Evolutionary conservation across 2,113 vertebrate genomes (phyloP).

Genomic region (Alouatta palliata): DNA sequence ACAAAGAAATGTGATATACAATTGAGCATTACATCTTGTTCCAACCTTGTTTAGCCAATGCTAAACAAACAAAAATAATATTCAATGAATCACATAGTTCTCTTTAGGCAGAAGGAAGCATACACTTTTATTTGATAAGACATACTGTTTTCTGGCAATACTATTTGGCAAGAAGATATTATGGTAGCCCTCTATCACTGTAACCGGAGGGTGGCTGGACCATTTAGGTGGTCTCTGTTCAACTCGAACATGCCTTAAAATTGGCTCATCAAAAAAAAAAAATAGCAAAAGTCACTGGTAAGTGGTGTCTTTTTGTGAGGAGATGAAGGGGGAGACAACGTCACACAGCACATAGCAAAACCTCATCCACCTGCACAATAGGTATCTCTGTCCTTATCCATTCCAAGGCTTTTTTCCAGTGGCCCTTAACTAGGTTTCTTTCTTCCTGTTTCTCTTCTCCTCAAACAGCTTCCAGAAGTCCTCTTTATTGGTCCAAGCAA

Average conservation of each 20-base stretch:
- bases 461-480: not conserved
- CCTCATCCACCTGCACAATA: not conserved
- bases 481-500: not conserved
- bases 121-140: conserved; percentile 7
- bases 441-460: not conserved
- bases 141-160: not conserved
- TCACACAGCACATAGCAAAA: not conserved
- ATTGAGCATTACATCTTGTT: not conserved
- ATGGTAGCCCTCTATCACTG: not conserved
- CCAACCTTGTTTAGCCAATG: conserved; percentile 9
- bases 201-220: not conserved
- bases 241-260: not conserved
- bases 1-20: not conserved
- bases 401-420: not conserved
- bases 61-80: not conserved
- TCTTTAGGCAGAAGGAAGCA: conserved; percentile 9
- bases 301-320: not conserved
- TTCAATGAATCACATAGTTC: not conserved
- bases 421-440: not conserved
- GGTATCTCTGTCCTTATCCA: not conserved
- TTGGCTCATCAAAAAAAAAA: not conserved
- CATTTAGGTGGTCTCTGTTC: not conserved
- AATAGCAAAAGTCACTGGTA: not conserved
- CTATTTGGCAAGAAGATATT: conserved; percentile 19
- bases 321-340: not conserved